Evolutionary conservation across 1,140 invertebrate species (phyloP).

Genomic region (Tribolium madens): DNA sequence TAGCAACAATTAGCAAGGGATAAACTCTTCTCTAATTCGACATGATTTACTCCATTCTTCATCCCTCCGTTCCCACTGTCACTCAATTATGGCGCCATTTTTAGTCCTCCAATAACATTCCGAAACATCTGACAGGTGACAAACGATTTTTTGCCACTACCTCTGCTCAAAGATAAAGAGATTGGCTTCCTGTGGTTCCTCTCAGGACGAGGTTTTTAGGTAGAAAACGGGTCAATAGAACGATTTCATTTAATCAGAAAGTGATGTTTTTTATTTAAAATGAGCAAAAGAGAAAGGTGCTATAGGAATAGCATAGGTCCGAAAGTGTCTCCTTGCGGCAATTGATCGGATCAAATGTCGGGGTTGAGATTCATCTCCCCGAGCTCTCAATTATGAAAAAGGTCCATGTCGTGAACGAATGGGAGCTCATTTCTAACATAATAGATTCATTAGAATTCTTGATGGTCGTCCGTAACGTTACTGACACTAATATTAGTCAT

Average conservation of each 20-base stretch:
- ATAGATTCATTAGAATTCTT: constrained; percentile 63
- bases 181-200: constrained; percentile 43
- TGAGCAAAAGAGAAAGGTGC: no score
- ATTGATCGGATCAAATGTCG: not conserved
- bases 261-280: not conserved
- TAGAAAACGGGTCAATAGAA: constrained; percentile 39
- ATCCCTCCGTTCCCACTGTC: no score
- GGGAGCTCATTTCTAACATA: constrained; percentile 54
- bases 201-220: not conserved
- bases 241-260: constrained; percentile 16
- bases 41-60: not conserved
- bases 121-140: constrained; percentile 49
- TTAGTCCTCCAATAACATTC: not conserved
- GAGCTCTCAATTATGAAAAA: constrained; percentile 28
- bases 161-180: constrained; percentile 46
- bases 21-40: not conserved
- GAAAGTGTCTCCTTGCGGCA: not conserved
- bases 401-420: constrained; percentile 44
- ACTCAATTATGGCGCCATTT: not conserved
- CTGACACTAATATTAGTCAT: constrained; percentile 63
- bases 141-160: constrained; percentile 54
- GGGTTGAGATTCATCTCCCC: constrained; percentile 3
- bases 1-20: not conserved
- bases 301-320: not conserved
- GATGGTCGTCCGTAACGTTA: constrained; percentile 58